A percentile compares a stretch with the other conserved stretches of the same genome.
Conservation (phyloP, 2,797 vertebrate species). For the Knipowitschia caucasica region DNA sequence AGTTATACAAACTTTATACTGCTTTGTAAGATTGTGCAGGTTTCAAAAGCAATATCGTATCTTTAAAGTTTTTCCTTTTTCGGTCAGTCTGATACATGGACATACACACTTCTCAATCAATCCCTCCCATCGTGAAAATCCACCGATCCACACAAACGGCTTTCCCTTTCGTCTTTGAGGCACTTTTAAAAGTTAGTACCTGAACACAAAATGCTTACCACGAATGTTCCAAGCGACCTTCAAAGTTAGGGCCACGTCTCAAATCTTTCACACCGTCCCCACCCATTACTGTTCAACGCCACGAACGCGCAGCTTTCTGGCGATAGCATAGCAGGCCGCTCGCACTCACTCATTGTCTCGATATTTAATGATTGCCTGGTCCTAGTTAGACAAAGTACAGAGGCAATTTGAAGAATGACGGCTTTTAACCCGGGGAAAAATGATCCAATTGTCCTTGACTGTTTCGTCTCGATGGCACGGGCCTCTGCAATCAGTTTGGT, state of each 20-base stretch:
- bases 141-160: too few species aligned
- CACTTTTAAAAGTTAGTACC: neutral
- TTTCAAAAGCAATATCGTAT: too few species aligned
- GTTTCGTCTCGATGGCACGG: constrained; percentile 18
- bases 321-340: neutral
- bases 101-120: too few species aligned
- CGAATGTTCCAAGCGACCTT: neutral
- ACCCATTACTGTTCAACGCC: neutral
- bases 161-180: neutral
- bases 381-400: constrained; percentile 1
- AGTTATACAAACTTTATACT: too few species aligned
- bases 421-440: constrained; percentile 7
- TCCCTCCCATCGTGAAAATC: too few species aligned
- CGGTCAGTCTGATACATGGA: too few species aligned
- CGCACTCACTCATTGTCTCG: neutral
- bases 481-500: constrained; percentile 34
- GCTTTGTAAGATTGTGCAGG: too few species aligned
- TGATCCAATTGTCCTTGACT: constrained; percentile 25
- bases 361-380: neutral
- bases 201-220: neutral
- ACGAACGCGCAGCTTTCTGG: too few species aligned
- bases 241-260: neutral
- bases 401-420: neutral
- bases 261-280: neutral
- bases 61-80: too few species aligned